Base-by-base conservation (phyloP, 2,888 invertebrate genomes). In the Nowickia ferox region DNA sequence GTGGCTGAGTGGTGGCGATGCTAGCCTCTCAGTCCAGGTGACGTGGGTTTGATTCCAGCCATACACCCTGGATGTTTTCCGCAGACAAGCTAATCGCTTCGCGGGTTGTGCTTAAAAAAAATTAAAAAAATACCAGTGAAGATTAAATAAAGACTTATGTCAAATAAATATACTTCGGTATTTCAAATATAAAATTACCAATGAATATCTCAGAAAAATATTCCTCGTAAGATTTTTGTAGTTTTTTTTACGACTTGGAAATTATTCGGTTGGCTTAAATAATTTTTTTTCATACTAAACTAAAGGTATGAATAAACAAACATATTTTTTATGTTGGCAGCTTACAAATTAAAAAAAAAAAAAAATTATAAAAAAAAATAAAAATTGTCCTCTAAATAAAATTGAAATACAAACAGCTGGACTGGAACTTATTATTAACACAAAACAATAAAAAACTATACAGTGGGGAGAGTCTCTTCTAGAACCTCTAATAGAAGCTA, bases 311-410 rank as follows among this genome's bases (percentile, higher is more conserved):
- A 55, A 55, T 3, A 22, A 17, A 38, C 10, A n/a, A 19, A 9
- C 3, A 30, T 11, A 15, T 42, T 53, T 22, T 71, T 46, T 42
- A 5, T 81, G 42, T 53, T 46, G 44, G 38, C 63, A 61, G n/a
- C 17, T 55, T 61, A 61, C 9, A 44, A 59, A 22, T 30, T 6
- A 6, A 30, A 30, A 30, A 1, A 30, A 30, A 0, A 30, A 30
- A 30, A 15, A 66, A 38, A 30, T 9, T 48, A 38, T n/a, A 13
- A 30, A 51, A 19, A 77, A 51, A 30, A n/a, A 78, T 46, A 65
- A 69, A 85, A 48, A 59, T 38, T 86, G 85, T 86, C 85, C 78
- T 83, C 30, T 79, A 61, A 79, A 86, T 79, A 82, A 71, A 38
- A 74, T 61, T 74, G 42, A 63, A 76, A 76, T 66, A 38, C 42